Evolutionary conservation across 2,888 invertebrate genomes (phyloP).

Genomic region (Standfussiana lucernea): DNA sequence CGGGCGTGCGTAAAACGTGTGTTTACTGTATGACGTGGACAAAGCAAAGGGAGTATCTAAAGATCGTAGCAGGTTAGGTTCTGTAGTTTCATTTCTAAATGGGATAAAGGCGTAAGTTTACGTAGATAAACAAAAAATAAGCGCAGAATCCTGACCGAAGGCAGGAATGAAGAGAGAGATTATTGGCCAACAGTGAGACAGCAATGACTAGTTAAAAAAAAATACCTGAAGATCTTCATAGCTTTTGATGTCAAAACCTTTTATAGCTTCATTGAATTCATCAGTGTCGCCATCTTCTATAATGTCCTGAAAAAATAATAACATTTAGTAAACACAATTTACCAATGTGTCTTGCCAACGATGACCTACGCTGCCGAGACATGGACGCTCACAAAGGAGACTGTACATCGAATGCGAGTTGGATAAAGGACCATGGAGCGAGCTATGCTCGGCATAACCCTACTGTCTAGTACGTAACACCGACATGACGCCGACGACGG

Average conservation of each 20-base stretch:
- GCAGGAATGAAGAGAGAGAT: background rate
- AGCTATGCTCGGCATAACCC: too few species aligned
- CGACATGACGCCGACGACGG: too few species aligned
- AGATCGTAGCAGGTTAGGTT: background rate
- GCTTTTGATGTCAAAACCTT: constrained; percentile 94
- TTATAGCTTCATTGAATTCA: constrained; percentile 93
- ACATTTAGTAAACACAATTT: background rate
- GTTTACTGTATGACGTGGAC: background rate
- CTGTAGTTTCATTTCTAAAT: background rate
- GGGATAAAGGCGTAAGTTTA: background rate
- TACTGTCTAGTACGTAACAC: too few species aligned
- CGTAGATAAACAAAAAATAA: background rate
- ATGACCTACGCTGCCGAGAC: too few species aligned
- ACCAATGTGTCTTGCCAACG: too few species aligned
- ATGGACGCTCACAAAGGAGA: too few species aligned
- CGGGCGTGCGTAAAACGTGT: background rate
- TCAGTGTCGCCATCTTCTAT: constrained; percentile 94
- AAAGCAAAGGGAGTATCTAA: background rate
- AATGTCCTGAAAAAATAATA: constrained; percentile 80
- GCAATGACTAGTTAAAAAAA: background rate
- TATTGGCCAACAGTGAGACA: background rate
- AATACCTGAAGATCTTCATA: constrained; percentile 94
- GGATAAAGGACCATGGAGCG: too few species aligned
- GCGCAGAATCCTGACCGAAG: background rate
- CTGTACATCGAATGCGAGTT: too few species aligned